These are phyloP conservation scores for Orcinus orca DNA, from an alignment of 2,113 vertebrate genomes.

Conservation along the genomic window DNA sequence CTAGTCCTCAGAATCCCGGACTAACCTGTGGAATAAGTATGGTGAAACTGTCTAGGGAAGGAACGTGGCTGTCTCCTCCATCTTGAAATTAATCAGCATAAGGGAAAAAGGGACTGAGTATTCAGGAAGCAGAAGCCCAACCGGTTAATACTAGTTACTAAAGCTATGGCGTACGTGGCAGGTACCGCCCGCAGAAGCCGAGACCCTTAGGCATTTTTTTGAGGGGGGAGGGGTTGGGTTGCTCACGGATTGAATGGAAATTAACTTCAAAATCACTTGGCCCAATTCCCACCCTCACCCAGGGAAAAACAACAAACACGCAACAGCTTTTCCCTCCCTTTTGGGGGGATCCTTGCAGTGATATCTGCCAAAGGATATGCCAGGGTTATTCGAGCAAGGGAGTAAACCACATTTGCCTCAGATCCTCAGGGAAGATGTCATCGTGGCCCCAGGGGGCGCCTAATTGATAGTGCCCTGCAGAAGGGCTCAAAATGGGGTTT, in stretches of 20 bases:
- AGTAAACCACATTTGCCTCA: constrained; percentile 31
- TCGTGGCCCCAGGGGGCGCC: constrained; percentile 26
- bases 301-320: constrained; percentile 39
- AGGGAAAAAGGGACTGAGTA: constrained; percentile 65
- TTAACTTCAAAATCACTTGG: constrained; percentile 67
- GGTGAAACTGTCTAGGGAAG: constrained; percentile 72
- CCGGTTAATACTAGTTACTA: constrained; percentile 78
- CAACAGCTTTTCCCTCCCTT: constrained; percentile 46
- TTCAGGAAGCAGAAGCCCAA: constrained; percentile 79
- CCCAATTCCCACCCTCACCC: constrained; percentile 39
- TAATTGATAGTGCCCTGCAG: constrained; percentile 26
- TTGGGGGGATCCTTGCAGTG: background rate
- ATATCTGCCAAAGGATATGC: background rate
- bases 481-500: constrained; percentile 28
- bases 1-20: constrained; percentile 53
- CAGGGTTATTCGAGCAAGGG: background rate
- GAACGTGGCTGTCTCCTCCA: constrained; percentile 77
- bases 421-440: constrained; percentile 60
- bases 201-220: constrained; percentile 63
- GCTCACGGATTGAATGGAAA: constrained; percentile 26
- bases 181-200: constrained; percentile 72
- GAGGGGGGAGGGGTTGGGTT: constrained; percentile 7
- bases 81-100: constrained; percentile 73
- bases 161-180: constrained; percentile 76
- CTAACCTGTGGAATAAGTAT: constrained; percentile 78